Percentiles rank a stretch among this genome's conserved stretches.
Evolutionary conservation across 2,797 vertebrate species (phyloP).

Genomic region (Euphonia xanthogaster): DNA sequence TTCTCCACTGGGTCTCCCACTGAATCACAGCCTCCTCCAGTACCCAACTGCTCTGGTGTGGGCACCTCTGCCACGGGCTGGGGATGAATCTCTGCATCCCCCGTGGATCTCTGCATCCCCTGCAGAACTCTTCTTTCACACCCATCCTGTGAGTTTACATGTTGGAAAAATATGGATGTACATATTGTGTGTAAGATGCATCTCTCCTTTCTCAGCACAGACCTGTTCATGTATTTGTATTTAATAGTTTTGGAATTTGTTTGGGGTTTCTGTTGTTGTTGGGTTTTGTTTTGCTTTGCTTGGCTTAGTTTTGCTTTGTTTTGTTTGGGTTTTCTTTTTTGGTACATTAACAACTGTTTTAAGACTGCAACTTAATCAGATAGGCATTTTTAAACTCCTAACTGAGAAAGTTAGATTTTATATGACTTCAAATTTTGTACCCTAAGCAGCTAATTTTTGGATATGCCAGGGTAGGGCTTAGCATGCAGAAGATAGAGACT

Average conservation of each 20-base stretch:
- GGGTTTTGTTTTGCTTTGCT: background rate
- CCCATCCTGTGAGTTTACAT: background rate
- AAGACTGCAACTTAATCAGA: background rate
- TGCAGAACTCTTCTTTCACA: background rate
- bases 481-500: background rate
- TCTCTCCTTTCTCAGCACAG: background rate
- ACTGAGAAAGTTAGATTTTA: background rate
- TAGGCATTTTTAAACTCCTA: background rate
- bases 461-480: background rate
- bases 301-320: background rate
- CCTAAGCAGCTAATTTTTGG: background rate
- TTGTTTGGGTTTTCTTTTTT: background rate
- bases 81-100: background rate
- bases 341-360: accelerated
- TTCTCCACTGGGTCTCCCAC: background rate
- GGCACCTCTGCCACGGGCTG: background rate
- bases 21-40: background rate
- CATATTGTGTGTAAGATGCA: background rate
- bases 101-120: background rate
- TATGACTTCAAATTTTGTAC: background rate
- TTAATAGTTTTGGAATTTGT: background rate
- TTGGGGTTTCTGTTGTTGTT: background rate
- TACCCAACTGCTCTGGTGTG: accelerated
- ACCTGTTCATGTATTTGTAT: background rate
- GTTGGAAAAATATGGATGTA: no score